Evolutionary conservation across 1,140 invertebrate genomes (phyloP).

Genomic region (Portunus trituberculatus): DNA sequence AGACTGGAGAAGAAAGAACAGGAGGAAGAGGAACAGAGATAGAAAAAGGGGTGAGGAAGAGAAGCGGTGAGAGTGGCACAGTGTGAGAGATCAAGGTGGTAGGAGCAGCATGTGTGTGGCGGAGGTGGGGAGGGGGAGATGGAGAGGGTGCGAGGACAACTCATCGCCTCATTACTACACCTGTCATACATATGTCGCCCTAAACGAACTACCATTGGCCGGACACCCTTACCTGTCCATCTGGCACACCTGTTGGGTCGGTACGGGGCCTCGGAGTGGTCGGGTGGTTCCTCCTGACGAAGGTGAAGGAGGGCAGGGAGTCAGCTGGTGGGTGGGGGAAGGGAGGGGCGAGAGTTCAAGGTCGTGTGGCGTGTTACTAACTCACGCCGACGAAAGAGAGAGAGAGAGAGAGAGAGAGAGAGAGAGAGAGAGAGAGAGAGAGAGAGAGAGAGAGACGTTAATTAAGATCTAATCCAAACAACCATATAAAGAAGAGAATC

Average conservation of each 20-base stretch:
- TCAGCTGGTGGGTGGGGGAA: not conserved
- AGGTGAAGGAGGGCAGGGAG: not conserved
- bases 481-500: not conserved
- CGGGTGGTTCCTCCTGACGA: not conserved
- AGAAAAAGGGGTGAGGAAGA: slow-evolving; percentile 6
- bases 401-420: slow-evolving; percentile 20
- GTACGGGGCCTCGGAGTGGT: not conserved
- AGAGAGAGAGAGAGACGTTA: not conserved
- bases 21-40: not conserved
- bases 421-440: not conserved
- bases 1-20: not conserved
- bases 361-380: not conserved
- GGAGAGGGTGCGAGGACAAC: not conserved
- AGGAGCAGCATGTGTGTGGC: slow-evolving; percentile 28
- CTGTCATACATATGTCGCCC: not conserved
- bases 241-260: not conserved
- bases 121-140: not conserved
- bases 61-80: not conserved
- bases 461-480: not conserved
- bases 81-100: slow-evolving; percentile 23
- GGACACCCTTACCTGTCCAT: not conserved
- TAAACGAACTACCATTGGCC: not conserved
- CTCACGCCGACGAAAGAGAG: not conserved
- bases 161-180: not conserved
- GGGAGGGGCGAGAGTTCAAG: not conserved